These are phyloP conservation scores for Anas acuta DNA, from an alignment of 2,797 vertebrate genomes.

Conservation along the genomic window DNA sequence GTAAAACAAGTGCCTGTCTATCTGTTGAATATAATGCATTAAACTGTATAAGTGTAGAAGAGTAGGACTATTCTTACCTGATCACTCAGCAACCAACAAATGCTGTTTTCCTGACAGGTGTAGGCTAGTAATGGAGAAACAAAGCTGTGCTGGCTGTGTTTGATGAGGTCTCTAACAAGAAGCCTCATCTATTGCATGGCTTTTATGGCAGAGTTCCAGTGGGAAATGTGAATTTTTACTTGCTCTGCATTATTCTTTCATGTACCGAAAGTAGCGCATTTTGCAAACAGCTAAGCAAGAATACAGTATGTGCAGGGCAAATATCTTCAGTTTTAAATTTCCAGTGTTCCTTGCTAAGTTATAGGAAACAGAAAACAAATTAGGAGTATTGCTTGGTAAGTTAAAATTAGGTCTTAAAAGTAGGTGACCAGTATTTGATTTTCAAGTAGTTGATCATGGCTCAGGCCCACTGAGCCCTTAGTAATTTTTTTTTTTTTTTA, in stretches of 20 bases:
- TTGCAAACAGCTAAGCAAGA: not conserved
- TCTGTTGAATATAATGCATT: not conserved
- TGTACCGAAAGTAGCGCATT: not conserved
- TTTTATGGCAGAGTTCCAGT: not conserved
- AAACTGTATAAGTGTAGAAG: not conserved
- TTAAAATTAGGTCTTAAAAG: not conserved
- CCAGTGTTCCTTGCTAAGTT: not conserved
- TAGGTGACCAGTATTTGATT: not conserved
- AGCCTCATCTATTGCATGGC: not conserved
- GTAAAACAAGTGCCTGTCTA: not conserved
- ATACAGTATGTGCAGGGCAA: not conserved
- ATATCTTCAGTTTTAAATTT: not conserved
- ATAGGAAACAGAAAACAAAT: not conserved
- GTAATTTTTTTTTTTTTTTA: not conserved
- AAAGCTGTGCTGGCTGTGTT: not conserved
- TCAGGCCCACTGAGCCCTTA: not conserved
- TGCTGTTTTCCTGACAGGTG: not conserved
- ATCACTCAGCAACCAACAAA: not conserved
- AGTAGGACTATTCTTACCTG: not conserved
- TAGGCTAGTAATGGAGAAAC: not conserved
- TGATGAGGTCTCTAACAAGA: not conserved
- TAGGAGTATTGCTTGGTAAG: not conserved
- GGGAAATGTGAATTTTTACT: not conserved
- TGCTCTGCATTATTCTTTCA: not conserved
- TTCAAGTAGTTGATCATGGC: not conserved